Percentiles rank a stretch among this genome's conserved stretches.
Evolutionary conservation across 30 jellyfish, hydroid and myxozoan species (phyloP).

Genomic region (Chironex yamaguchii): DNA sequence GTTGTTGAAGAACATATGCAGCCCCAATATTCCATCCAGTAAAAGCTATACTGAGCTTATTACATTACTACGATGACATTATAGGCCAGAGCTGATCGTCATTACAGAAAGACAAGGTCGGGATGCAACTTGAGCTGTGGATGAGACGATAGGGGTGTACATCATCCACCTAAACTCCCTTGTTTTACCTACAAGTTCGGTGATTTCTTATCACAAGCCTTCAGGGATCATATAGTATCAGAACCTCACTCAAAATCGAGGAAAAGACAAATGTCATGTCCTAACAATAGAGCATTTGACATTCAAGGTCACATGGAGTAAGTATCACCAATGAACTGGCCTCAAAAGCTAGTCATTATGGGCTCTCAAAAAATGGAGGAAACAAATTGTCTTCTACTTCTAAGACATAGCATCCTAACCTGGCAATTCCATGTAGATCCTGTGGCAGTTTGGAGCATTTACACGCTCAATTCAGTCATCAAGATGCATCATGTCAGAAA

Average conservation of each 20-base stretch:
- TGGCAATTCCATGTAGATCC: too few relatives aligned
- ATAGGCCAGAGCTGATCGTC: constrained; percentile 39
- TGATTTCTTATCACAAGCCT: constrained; percentile 26
- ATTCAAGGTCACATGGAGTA: constrained; percentile 37
- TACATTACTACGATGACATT: constrained; percentile 24
- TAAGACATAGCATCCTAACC: too few relatives aligned
- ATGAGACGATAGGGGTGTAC: constrained; percentile 39
- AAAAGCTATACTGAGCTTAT: constrained; percentile 25
- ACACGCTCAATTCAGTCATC: too few relatives aligned
- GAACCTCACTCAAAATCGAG: constrained; percentile 11
- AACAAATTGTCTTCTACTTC: too few relatives aligned
- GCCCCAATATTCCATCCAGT: constrained; percentile 58
- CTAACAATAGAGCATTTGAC: constrained; percentile 36
- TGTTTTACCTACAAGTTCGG: constrained; percentile 49
- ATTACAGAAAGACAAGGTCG: constrained; percentile 21
- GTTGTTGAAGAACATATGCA: constrained; percentile 13
- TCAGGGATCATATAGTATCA: constrained; percentile 25
- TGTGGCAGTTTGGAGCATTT: too few relatives aligned
- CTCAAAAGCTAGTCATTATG: too few relatives aligned
- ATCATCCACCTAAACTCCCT: constrained; percentile 36
- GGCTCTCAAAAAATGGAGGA: too few relatives aligned
- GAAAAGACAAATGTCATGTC: constrained; percentile 16
- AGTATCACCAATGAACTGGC: constrained; percentile 23
- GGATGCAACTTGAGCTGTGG: constrained; percentile 28
- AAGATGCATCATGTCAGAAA: too few relatives aligned